Evolutionary conservation across 2,888 invertebrate genomes (phyloP), one percentile per base, ranked within the genome.

Genomic region (Dicycla oo): DNA sequence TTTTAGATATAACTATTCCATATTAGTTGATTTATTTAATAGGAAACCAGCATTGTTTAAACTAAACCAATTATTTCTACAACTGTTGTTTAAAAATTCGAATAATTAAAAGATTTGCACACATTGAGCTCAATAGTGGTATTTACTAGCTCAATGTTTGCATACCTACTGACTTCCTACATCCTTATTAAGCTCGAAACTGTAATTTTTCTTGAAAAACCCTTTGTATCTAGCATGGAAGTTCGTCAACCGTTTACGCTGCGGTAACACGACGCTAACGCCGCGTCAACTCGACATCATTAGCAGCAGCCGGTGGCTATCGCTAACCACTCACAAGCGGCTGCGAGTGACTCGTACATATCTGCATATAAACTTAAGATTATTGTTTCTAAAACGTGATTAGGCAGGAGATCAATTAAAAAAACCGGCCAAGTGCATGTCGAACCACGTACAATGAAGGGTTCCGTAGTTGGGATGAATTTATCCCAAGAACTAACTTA

Each of bases 11-110:
- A 43, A 20, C 20, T 49, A 6, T 13, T 64, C 1, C 23, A 8
- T 43, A 23, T 51, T 34, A 15, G 40, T 47, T 73, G 15, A 15
- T 43, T 43, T 38, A n/a, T 54, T 71, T 13, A 53, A 45, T 54
- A 23, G 8, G 38, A 71, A n/a, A 11, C 15, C 13, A 40, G 38
- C 7, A 13, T 30, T 40, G 64, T 51, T 71, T 23, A 34, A 62
- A 64, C 11, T 18, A 49, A 51, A 64, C 5, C 8, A 51, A 51
- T 75, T 63, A 30, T 30, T 23, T 15, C 53, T 53, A 20, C 7
- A 40, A 49, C 20, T 74, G 11, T 74, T 49, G 15, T 15, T 40
- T 74, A 40, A 15, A 34, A 72, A 60, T 54, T 34, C 15, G 7
- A 47, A 30, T 20, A 26, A 71, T 47, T 67, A n/a, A 38, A 4